Conservation (phyloP, 1,140 invertebrate species). For the Grapholita molesta region DNA sequence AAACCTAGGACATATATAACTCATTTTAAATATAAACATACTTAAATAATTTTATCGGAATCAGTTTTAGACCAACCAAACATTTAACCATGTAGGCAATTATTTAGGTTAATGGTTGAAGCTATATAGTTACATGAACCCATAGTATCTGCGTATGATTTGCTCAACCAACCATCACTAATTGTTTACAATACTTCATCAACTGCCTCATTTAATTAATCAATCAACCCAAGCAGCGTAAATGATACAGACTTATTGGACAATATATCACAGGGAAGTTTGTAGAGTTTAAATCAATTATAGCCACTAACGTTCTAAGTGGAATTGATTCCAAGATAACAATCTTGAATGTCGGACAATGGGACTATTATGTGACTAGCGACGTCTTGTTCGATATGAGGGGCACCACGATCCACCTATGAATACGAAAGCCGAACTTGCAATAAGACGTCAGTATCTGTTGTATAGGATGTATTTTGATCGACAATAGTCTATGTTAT, state of each 20-base stretch:
- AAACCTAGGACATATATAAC: too few relatives aligned
- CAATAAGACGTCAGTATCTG: conserved; percentile 43
- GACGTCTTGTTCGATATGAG: conserved; percentile 37
- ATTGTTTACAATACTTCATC: background rate
- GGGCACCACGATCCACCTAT: conserved; percentile 36
- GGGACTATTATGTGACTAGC: conserved; percentile 39
- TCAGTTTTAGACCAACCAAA: background rate
- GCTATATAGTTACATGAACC: background rate
- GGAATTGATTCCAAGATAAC: conserved; percentile 55
- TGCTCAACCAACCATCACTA: background rate
- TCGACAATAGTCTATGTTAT: conserved; percentile 9
- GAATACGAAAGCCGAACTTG: conserved; percentile 38
- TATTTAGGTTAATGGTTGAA: background rate
- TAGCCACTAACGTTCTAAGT: conserved; percentile 41
- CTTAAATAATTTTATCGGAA: background rate
- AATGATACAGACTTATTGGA: background rate
- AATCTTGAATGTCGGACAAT: conserved; percentile 50
- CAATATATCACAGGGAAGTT: conserved; percentile 19
- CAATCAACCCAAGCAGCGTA: conserved; percentile 8
- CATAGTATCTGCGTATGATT: background rate
- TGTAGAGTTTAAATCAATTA: conserved; percentile 51
- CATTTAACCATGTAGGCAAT: background rate
- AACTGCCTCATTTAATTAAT: conserved; percentile 3
- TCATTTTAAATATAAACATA: too few relatives aligned
- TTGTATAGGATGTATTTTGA: conserved; percentile 17